Evolutionary conservation across 2,888 invertebrate species (phyloP).

Genomic region (Mesorhabditis sp.): DNA sequence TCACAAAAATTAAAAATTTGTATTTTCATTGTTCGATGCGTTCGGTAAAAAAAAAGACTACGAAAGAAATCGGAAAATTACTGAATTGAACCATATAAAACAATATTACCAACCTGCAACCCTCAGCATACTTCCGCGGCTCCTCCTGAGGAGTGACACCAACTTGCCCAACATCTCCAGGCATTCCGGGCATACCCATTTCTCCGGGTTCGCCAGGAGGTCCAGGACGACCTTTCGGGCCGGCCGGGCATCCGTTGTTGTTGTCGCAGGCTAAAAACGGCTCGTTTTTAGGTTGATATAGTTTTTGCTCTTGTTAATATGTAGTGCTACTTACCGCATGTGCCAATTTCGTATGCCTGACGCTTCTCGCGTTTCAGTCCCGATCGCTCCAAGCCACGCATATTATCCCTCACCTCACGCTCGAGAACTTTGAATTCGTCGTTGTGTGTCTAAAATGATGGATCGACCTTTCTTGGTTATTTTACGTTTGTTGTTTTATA

Average conservation of each 20-base stretch:
- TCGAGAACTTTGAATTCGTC: conserved; percentile 29
- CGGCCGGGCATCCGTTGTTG: conserved; percentile 23
- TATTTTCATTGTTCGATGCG: too few species aligned
- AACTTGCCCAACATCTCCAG: conserved; percentile 12
- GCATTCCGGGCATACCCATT: conserved; percentile 10
- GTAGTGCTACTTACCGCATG: background rate
- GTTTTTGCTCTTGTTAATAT: too few species aligned
- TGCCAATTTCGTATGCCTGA: background rate
- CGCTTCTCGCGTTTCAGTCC: background rate
- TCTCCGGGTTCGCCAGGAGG: conserved; percentile 24
- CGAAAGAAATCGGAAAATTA: too few species aligned
- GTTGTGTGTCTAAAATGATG: conserved; percentile 18
- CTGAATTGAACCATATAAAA: too few species aligned
- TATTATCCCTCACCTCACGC: conserved; percentile 11
- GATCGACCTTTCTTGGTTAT: background rate
- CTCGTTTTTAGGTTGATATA: background rate
- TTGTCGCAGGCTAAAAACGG: conserved; percentile 22
- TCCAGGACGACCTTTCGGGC: conserved; percentile 25
- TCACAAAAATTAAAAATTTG: too few species aligned
- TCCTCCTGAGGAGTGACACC: background rate
- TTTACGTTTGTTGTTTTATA: background rate
- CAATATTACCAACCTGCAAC: background rate
- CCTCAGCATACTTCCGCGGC: background rate
- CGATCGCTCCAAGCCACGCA: background rate
- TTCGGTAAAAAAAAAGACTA: too few species aligned